Conservation (phyloP, 1,140 invertebrate genomes). For the Trachymyrmex septentrionalis region DNA sequence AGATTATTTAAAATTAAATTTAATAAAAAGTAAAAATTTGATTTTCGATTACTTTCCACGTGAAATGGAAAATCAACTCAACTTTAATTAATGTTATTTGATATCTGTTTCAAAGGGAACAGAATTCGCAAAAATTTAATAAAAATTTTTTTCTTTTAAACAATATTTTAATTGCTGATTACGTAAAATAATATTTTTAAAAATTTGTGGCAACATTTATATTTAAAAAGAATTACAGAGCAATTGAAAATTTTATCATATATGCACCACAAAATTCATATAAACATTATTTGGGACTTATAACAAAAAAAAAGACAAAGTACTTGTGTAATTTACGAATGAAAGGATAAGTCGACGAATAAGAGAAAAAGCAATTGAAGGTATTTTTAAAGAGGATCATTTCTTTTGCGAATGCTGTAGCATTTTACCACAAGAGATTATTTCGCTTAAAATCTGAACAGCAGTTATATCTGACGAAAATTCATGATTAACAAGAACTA, state of each 20-base stretch:
- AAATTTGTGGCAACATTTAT: not conserved
- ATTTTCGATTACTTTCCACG: not conserved
- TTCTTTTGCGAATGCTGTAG: not conserved
- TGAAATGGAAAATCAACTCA: too few relatives aligned
- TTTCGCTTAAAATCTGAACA: not conserved
- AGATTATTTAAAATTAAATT: conserved; percentile 7
- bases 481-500: conserved; percentile 1
- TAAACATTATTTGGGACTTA: not conserved
- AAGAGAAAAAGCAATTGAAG: not conserved
- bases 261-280: not conserved
- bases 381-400: conserved; percentile 41
- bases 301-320: conserved; percentile 6
- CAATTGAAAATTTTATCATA: not conserved
- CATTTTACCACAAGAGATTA: conserved; percentile 33
- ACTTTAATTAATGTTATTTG: not conserved
- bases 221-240: not conserved
- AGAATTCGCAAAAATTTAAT: not conserved
- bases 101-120: not conserved
- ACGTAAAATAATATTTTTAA: not conserved
- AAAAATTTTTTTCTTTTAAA: not conserved
- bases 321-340: not conserved
- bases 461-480: conserved; percentile 5
- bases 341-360: not conserved
- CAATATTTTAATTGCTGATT: not conserved
- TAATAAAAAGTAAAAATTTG: not conserved